Evolutionary conservation across 2,888 invertebrate genomes (phyloP).

Genomic region (Dioctria linearis): DNA sequence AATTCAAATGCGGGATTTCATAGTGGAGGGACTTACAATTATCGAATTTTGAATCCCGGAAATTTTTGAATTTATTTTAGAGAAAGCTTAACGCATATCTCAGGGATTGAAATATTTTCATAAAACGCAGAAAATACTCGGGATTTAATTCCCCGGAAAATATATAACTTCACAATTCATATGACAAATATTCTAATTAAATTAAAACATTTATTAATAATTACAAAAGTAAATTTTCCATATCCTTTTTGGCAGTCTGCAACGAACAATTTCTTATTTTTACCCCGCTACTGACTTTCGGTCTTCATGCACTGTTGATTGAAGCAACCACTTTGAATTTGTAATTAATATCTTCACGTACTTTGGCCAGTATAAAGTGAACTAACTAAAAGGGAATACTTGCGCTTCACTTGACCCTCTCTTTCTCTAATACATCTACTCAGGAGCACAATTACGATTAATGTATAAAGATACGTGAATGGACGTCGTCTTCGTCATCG

Average conservation of each 20-base stretch:
- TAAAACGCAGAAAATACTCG: too few species aligned
- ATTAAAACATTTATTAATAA: too few species aligned
- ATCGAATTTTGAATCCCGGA: too few species aligned
- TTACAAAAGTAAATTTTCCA: neutral
- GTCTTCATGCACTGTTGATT: conserved; percentile 51
- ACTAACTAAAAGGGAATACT: conserved; percentile 20
- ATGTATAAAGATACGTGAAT: neutral
- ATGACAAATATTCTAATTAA: too few species aligned
- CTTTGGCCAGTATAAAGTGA: neutral
- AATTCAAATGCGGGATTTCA: too few species aligned
- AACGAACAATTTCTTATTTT: neutral
- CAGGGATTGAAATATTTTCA: too few species aligned
- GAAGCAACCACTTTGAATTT: conserved; percentile 55
- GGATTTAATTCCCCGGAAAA: too few species aligned
- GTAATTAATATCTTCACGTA: conserved; percentile 55
- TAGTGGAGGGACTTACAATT: too few species aligned
- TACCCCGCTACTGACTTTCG: conserved; percentile 25
- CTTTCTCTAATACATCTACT: neutral
- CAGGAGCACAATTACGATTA: conserved; percentile 11
- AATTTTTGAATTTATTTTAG: too few species aligned
- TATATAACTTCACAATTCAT: too few species aligned
- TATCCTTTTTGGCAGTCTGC: neutral
- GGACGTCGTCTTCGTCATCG: too few species aligned
- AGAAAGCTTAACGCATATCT: too few species aligned
- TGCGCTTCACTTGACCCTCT: neutral